Conservation (phyloP, 2,888 invertebrate genomes). For the Hirtodrosophila cameraria region DNA sequence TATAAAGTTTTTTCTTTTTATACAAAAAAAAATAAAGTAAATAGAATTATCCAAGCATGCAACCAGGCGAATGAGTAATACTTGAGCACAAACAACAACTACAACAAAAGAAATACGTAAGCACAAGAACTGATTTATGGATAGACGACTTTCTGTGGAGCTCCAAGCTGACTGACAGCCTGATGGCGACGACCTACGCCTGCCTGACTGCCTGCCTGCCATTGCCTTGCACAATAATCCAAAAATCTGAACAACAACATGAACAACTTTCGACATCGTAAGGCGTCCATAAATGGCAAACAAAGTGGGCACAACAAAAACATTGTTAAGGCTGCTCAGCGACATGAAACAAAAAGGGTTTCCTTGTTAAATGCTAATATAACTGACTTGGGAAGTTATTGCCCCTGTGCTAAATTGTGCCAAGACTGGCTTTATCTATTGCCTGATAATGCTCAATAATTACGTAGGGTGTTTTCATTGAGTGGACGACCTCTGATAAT, state of each 20-base stretch:
- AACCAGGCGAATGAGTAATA: constrained; percentile 31
- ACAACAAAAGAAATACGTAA: constrained; percentile 19
- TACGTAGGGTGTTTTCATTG: background rate
- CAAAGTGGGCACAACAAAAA: constrained; percentile 18
- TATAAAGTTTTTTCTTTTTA: constrained; percentile 26
- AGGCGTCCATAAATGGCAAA: constrained; percentile 39
- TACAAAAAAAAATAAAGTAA: background rate
- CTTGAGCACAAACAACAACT: background rate
- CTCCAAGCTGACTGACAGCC: background rate
- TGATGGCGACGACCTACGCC: constrained; percentile 28
- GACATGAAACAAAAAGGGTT: constrained; percentile 52
- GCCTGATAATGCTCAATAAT: constrained; percentile 8
- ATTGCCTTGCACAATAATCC: constrained; percentile 43
- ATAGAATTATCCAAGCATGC: constrained; percentile 13
- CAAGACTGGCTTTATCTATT: constrained; percentile 2
- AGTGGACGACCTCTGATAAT: constrained; percentile 7
- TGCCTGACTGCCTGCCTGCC: too few relatives aligned
- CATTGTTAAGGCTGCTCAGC: constrained; percentile 21
- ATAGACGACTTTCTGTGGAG: constrained; percentile 6
- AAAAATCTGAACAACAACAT: background rate
- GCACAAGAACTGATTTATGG: constrained; percentile 40
- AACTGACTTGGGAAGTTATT: constrained; percentile 17
- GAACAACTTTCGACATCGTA: constrained; percentile 16
- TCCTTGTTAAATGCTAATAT: constrained; percentile 24
- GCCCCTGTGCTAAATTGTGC: background rate